Evolutionary conservation across 2,888 invertebrate genomes (phyloP).

Genomic region (Hymenopus coronatus): DNA sequence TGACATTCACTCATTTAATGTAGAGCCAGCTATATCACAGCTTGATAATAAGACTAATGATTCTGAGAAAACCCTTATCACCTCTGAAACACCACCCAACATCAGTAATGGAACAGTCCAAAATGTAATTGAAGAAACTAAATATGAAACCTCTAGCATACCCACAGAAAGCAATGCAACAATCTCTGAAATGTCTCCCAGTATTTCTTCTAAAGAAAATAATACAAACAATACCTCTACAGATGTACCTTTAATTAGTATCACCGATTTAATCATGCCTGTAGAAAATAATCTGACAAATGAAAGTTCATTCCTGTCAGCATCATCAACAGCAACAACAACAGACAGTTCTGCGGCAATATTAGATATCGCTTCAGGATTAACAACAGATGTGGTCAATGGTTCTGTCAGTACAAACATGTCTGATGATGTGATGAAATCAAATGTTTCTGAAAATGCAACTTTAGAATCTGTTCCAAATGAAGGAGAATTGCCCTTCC

Average conservation of each 20-base stretch:
- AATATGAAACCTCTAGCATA: not conserved
- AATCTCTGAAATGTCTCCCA: not conserved
- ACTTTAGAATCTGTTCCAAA: not conserved
- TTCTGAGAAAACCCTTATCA: not conserved
- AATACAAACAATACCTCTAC: not conserved
- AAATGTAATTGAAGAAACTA: not conserved
- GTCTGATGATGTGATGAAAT: not conserved
- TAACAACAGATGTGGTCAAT: not conserved
- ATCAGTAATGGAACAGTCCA: not conserved
- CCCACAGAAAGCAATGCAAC: not conserved
- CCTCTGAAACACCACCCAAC: not conserved
- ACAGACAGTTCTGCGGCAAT: not conserved
- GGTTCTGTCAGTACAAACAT: not conserved
- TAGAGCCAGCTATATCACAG: not conserved
- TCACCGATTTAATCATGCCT: not conserved
- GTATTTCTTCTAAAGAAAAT: not conserved
- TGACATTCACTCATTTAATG: not conserved
- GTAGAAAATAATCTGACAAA: not conserved
- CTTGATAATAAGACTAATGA: not conserved
- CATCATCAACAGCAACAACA: not conserved
- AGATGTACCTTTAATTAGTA: not conserved
- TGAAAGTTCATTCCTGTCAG: not conserved
- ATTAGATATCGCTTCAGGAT: not conserved
- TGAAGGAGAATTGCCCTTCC: not conserved
- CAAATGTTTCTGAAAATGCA: not conserved